Percentiles rank a stretch among this genome's conserved stretches.
Conservation (phyloP, 2,113 vertebrate genomes). For the Campylorhamphus procurvoides region DNA sequence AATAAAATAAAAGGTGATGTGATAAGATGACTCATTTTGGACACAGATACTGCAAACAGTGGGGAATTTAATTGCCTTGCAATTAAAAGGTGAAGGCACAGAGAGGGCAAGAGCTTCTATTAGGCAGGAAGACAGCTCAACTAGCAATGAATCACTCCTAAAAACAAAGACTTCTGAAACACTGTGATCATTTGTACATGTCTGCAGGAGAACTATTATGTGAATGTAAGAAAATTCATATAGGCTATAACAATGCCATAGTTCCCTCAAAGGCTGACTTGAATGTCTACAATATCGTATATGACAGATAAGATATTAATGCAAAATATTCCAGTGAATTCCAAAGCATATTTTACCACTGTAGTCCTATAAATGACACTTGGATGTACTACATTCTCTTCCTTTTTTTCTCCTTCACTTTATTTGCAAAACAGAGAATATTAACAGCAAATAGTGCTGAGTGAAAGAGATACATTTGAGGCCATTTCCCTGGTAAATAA, state of each 20-base stretch:
- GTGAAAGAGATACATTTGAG: neutral
- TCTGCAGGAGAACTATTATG: neutral
- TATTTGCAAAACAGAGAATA: neutral
- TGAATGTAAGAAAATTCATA: slow-evolving; percentile 3
- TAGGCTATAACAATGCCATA: neutral
- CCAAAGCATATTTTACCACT: neutral
- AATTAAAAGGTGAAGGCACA: slow-evolving; percentile 4
- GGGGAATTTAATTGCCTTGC: slow-evolving; percentile 37
- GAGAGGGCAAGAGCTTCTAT: neutral
- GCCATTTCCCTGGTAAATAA: neutral
- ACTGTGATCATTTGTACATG: neutral
- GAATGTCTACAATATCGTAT: neutral
- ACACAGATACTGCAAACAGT: neutral
- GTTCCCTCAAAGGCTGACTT: neutral
- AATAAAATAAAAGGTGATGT: neutral
- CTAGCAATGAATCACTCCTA: neutral
- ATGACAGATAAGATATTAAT: neutral
- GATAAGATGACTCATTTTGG: slow-evolving; percentile 2
- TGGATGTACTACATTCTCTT: neutral
- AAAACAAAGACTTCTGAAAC: neutral
- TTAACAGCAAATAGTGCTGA: neutral
- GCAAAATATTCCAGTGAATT: neutral
- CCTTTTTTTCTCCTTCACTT: neutral
- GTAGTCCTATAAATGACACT: neutral
- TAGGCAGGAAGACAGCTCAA: neutral